Percentiles rank a stretch among this genome's conserved stretches.
Conservation (phyloP, 1,140 invertebrate genomes). For the Drosophila ercepeae region DNA sequence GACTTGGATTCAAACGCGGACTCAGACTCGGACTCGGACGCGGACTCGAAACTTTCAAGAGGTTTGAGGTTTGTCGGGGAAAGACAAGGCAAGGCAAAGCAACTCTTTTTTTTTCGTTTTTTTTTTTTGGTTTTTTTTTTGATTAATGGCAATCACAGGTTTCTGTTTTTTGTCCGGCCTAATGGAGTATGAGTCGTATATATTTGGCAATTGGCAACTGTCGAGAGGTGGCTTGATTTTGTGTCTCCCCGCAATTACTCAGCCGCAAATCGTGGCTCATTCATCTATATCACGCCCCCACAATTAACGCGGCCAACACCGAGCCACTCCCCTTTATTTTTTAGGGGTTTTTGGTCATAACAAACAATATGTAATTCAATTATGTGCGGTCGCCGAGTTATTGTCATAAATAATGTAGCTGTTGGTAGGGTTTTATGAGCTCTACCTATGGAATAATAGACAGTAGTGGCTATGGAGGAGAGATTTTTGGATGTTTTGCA, state of each 20-base stretch:
- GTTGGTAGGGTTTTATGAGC: background rate
- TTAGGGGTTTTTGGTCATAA: slow-evolving; percentile 25
- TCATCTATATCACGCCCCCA: slow-evolving; percentile 77
- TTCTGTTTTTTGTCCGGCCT: background rate
- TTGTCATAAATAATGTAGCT: slow-evolving; percentile 70
- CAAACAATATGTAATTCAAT: slow-evolving; percentile 77
- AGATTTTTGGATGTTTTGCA: background rate
- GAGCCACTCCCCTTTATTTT: slow-evolving; percentile 41
- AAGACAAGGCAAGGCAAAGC: background rate
- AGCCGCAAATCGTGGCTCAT: slow-evolving; percentile 55
- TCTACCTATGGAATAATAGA: background rate
- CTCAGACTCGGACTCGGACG: no score
- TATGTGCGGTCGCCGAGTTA: slow-evolving; percentile 70
- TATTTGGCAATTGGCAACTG: slow-evolving; percentile 18
- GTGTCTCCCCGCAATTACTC: slow-evolving; percentile 38
- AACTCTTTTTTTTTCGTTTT: background rate
- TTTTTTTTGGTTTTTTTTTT: background rate
- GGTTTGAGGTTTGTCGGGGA: background rate
- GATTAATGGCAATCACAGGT: slow-evolving; percentile 22
- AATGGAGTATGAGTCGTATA: slow-evolving; percentile 11
- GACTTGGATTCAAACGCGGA: no score
- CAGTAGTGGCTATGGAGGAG: slow-evolving; percentile 13
- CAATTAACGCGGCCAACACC: slow-evolving; percentile 63
- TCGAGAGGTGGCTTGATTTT: slow-evolving; percentile 21
- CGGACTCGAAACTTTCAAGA: background rate